These are phyloP conservation scores for Liasis olivaceus DNA, from an alignment of 2,797 vertebrate species.

Conservation along the genomic window DNA sequence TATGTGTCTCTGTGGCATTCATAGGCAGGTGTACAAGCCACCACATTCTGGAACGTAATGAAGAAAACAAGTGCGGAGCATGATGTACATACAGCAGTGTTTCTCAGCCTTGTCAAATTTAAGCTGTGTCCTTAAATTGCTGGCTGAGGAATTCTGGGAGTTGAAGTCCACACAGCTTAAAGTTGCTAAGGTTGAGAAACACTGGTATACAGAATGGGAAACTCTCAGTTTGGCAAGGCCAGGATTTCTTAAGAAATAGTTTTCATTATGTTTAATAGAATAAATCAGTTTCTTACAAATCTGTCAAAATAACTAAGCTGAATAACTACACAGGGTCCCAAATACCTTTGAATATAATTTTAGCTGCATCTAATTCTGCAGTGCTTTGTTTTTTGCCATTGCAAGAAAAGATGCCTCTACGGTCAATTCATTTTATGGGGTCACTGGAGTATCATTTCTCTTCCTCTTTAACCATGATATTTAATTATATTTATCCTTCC, in stretches of 20 bases:
- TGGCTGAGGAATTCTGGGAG: no score
- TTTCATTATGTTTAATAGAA: constrained; percentile 57
- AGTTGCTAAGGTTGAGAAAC: no score
- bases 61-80: no score
- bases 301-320: neutral
- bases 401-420: neutral
- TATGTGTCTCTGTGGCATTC: no score
- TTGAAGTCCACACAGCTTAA: no score
- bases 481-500: neutral
- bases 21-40: no score
- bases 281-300: constrained; percentile 34
- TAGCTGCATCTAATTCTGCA: constrained; percentile 23
- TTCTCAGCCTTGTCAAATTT: no score
- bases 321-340: neutral
- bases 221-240: neutral
- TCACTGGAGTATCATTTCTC: neutral
- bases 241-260: neutral
- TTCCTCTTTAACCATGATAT: neutral
- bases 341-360: constrained; percentile 10
- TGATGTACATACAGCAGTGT: no score
- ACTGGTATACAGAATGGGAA: neutral
- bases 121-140: no score
- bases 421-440: neutral
- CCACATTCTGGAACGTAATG: no score
- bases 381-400: constrained; percentile 34